Conservation (phyloP, 2,888 invertebrate genomes). For the Nemotelus nigrinus region DNA sequence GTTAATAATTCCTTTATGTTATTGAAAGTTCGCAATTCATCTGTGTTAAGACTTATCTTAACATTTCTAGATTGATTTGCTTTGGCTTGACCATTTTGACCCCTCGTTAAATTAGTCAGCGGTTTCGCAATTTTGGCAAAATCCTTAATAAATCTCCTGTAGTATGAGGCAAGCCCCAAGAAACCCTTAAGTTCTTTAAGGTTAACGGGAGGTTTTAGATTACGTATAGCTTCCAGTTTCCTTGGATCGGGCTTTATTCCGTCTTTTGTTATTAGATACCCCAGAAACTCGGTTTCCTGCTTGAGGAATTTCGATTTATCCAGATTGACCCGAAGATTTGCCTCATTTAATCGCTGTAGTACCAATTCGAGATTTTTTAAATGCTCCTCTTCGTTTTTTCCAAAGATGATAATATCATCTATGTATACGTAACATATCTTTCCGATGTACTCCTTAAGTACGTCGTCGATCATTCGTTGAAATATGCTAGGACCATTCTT, state of each 20-base stretch:
- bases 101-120: too few species aligned
- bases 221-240: not conserved
- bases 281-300: not conserved
- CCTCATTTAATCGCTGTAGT: not conserved
- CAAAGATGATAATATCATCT: slow-evolving; percentile 42
- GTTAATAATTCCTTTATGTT: slow-evolving; percentile 1
- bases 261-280: not conserved
- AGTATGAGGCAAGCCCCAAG: too few species aligned
- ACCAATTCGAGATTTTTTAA: not conserved
- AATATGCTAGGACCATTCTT: slow-evolving; percentile 43
- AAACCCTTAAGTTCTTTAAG: not conserved
- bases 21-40: too few species aligned
- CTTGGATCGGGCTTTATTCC: slow-evolving; percentile 13
- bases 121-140: slow-evolving; percentile 31
- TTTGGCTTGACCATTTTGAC: not conserved
- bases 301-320: slow-evolving; percentile 1
- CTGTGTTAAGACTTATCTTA: too few species aligned
- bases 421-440: not conserved
- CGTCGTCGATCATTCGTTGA: slow-evolving; percentile 51
- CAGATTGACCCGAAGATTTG: slow-evolving; percentile 3
- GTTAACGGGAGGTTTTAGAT: not conserved
- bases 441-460: slow-evolving; percentile 54
- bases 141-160: slow-evolving; percentile 7
- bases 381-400: not conserved
- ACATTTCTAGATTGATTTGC: too few species aligned